Percentiles rank a stretch among this genome's conserved stretches.
phyloP scores from a whole-genome alignment of 2,888 invertebrate genomes.

The Empis livida region DNA sequence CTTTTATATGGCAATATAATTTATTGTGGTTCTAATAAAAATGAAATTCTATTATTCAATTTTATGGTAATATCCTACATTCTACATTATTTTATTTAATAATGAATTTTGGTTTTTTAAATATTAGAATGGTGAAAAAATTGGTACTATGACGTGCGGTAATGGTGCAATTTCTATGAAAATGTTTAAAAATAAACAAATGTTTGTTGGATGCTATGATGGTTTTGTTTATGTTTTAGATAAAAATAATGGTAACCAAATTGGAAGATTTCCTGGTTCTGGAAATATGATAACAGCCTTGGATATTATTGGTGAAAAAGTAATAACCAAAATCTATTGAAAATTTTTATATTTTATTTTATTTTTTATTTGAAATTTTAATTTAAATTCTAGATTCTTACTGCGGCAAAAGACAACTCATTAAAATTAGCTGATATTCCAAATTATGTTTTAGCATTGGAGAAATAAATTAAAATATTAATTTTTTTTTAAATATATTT shows the following conservation, averaged over 20 bases:
- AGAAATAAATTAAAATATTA: no score
- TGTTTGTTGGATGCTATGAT: slow-evolving; percentile 64
- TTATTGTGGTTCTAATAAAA: slow-evolving; percentile 64
- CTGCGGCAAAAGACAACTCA: slow-evolving; percentile 54
- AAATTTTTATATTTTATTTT: no score
- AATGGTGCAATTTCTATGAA: slow-evolving; percentile 63
- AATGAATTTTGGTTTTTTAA: no score
- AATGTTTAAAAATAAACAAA: slow-evolving; percentile 45
- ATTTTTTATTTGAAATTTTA: slow-evolving; percentile 13
- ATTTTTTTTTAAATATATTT: no score
- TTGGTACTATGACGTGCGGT: slow-evolving; percentile 47
- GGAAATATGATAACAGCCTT: slow-evolving; percentile 59
- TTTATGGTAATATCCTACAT: slow-evolving; percentile 48
- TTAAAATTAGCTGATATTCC: slow-evolving; percentile 54
- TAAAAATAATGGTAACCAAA: slow-evolving; percentile 36
- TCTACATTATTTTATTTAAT: no score
- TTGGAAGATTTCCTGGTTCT: slow-evolving; percentile 54
- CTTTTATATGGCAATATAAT: slow-evolving; percentile 53
- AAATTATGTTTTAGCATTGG: slow-evolving; percentile 13
- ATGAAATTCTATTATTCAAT: slow-evolving; percentile 59
- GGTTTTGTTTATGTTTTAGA: slow-evolving; percentile 61
- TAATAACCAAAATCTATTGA: slow-evolving; percentile 20
- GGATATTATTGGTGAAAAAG: slow-evolving; percentile 51
- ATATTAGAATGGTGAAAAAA: slow-evolving; percentile 54
- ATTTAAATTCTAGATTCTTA: slow-evolving; percentile 54